Base-by-base conservation (phyloP, 2,888 invertebrate genomes). In the Ophioninae sp. region DNA sequence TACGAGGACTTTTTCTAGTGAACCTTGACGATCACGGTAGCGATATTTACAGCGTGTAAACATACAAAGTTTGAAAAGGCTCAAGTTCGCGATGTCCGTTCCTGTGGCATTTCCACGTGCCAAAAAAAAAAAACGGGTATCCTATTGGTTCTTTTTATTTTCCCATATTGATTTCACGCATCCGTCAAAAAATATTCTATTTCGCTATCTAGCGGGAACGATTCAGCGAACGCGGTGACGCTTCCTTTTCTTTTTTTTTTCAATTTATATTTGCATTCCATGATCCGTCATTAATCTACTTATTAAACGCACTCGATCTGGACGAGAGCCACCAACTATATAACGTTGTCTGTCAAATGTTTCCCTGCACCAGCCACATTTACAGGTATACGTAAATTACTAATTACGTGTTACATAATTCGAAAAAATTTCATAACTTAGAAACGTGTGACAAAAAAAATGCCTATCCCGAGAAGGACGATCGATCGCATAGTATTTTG, bases 51-150 rank as follows among this genome's bases (percentile, higher is more conserved):
- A 85, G 83, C 87, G 88, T 88, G 85, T 88, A 85, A 87, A 90
- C 87, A 90, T 90, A 90, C 86, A 89, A 90, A 90, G 87, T 89
- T 78, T 88, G 87, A 88, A 90, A 86, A 84, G 86, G 82, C 72
- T 73, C 57, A 70, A 39, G 68, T 69, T 83, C 74, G 75, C 77
- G n/a, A 56, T 50, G 72, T 69, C 70, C 81, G 81, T 85, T 81
- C 81, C 87, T 76, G 72, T 56, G 61, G 75, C 23, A 57, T 64
- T 65, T 84, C 87, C 84, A 86, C 21, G 82, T 87, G 88, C 2
- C 20, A n/a, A n/a, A n/a, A n/a, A n/a, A 65, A 84, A 84, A 86
- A 90, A 89, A 87, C 86, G 82, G 87, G 13, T 10, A 44, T 44
- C 44, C 44, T 10, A 44, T 44, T 44, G 44, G 44, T 44, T 79